These are phyloP conservation scores for Nesospiza acunhae DNA, from an alignment of 2,113 vertebrate species.

Conservation along the genomic window DNA sequence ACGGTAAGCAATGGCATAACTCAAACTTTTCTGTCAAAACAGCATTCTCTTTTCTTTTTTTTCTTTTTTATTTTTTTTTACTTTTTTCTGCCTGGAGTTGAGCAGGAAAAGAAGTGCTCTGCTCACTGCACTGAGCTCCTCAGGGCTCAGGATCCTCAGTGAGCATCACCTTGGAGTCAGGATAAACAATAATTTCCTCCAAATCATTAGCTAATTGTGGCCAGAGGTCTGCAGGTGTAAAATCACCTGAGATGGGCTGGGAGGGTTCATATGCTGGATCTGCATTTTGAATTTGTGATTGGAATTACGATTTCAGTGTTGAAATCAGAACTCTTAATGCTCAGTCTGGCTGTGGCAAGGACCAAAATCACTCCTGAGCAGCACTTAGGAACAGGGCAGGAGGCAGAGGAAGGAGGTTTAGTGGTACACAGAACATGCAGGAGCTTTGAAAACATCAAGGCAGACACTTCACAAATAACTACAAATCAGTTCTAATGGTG, in stretches of 20 bases:
- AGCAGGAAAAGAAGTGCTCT: neutral
- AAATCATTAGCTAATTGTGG: neutral
- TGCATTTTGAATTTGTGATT: neutral
- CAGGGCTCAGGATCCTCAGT: neutral
- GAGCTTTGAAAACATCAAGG: neutral
- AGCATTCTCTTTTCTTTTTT: neutral
- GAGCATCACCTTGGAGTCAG: neutral
- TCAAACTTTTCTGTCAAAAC: neutral
- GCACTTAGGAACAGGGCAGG: neutral
- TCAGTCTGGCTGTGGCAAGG: neutral
- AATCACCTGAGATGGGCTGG: neutral
- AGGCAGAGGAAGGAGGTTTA: neutral
- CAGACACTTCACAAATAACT: neutral
- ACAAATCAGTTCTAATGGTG: neutral
- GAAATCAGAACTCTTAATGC: neutral
- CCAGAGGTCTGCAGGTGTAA: neutral
- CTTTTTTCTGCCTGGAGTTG: neutral
- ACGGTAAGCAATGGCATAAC: neutral
- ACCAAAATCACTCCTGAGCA: neutral
- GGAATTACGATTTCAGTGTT: neutral
- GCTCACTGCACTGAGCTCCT: neutral
- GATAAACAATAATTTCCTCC: neutral
- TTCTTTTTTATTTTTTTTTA: neutral
- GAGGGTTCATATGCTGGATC: neutral
- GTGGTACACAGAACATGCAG: rapidly evolving